Conservation (phyloP, 2,888 invertebrate species). For the Luperina testacea region DNA sequence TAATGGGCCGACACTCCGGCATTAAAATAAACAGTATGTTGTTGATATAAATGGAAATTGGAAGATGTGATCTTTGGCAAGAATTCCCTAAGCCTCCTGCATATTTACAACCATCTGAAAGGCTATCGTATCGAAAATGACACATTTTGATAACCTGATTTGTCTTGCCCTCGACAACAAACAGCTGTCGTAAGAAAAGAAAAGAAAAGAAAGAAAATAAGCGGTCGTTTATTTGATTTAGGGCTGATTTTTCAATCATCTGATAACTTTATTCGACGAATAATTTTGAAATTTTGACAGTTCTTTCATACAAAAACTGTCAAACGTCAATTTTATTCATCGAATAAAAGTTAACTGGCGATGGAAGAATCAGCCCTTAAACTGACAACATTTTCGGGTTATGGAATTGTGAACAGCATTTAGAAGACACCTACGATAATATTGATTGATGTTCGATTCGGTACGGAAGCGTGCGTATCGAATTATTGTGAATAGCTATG, state of each 20-base stretch:
- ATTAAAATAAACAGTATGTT: constrained; percentile 23
- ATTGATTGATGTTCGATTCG: no score
- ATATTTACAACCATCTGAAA: background rate
- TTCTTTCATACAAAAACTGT: no score
- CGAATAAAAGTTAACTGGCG: no score
- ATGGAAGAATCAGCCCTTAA: background rate
- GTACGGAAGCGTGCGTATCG: no score
- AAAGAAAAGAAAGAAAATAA: no score
- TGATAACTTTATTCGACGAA: no score
- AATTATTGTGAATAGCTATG: no score
- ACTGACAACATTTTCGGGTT: background rate
- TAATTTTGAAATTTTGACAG: no score
- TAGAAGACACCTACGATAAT: no score
- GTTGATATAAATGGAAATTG: constrained; percentile 13
- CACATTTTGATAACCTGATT: background rate
- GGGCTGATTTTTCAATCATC: no score
- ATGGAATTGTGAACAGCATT: background rate
- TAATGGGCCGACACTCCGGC: background rate
- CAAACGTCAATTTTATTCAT: no score
- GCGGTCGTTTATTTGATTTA: background rate
- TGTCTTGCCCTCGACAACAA: background rate
- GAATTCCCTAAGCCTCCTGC: background rate
- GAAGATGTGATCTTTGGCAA: background rate
- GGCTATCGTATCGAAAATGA: background rate
- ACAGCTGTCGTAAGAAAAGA: background rate